These are phyloP conservation scores for Leuciscus waleckii DNA, from an alignment of 2,797 vertebrate species.

Conservation along the genomic window DNA sequence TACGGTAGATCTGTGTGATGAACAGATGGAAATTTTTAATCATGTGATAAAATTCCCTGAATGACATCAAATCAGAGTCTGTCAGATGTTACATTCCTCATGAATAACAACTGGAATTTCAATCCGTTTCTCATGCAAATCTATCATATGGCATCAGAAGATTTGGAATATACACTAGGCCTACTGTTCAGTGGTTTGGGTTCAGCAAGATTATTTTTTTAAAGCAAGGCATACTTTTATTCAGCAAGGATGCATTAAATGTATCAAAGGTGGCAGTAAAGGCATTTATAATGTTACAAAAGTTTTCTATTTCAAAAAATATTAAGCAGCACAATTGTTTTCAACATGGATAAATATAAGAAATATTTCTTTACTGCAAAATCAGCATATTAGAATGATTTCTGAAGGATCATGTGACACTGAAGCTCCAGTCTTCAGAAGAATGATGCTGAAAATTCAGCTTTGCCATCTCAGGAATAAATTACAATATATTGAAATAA, in stretches of 20 bases:
- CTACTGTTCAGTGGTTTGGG: neutral
- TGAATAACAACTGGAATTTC: conserved; percentile 21
- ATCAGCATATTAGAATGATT: neutral
- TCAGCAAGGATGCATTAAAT: neutral
- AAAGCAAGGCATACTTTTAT: neutral
- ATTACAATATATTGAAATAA: neutral
- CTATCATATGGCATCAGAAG: neutral
- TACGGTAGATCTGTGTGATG: neutral
- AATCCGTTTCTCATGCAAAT: neutral
- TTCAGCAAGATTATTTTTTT: neutral
- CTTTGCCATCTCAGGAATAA: neutral
- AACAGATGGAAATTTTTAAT: neutral
- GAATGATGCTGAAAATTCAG: neutral
- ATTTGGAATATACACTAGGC: neutral
- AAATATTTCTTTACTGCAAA: neutral
- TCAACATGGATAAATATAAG: neutral
- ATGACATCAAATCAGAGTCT: neutral
- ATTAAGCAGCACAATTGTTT: neutral
- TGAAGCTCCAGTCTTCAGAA: neutral
- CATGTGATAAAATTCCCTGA: neutral
- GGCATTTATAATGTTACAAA: neutral
- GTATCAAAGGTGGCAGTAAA: neutral
- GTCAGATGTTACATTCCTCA: neutral
- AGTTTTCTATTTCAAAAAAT: neutral
- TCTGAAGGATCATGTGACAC: neutral